These are phyloP conservation scores for Tamias sibiricus DNA, from an alignment of 2,113 vertebrate species.

Conservation along the genomic window DNA sequence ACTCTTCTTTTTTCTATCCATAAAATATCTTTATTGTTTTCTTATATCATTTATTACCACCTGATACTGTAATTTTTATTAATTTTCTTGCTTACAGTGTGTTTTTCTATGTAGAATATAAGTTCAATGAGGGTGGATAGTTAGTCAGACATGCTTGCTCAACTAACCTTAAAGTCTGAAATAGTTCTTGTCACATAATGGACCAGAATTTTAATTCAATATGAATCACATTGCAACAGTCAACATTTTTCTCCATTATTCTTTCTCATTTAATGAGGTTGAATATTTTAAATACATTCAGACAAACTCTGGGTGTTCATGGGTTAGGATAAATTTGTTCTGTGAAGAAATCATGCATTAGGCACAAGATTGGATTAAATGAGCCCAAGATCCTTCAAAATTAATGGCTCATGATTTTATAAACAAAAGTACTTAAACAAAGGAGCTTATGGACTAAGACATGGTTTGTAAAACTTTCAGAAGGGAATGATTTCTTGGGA, in stretches of 20 bases:
- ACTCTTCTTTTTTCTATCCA: neutral
- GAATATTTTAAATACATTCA: neutral
- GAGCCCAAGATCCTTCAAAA: neutral
- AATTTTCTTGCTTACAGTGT: neutral
- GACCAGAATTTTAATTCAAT: neutral
- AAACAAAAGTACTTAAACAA: neutral
- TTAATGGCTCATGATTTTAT: conserved; percentile 27
- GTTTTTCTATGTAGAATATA: neutral
- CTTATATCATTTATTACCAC: neutral
- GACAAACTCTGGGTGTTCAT: neutral
- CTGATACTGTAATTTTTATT: neutral
- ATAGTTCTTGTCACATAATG: neutral
- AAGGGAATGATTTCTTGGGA: neutral
- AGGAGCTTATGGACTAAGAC: neutral
- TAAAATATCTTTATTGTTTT: neutral
- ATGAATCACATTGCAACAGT: conserved; percentile 16
- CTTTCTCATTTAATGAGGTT: neutral
- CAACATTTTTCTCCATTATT: neutral
- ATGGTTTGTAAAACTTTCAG: neutral
- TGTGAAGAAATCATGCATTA: neutral
- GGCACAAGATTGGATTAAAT: neutral
- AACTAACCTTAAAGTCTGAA: neutral
- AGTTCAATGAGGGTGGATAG: neutral
- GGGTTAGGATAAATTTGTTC: neutral
- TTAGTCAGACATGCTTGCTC: neutral